Evolutionary conservation across 2,113 vertebrate species (phyloP).

Genomic region (Burhinus oedicnemus): DNA sequence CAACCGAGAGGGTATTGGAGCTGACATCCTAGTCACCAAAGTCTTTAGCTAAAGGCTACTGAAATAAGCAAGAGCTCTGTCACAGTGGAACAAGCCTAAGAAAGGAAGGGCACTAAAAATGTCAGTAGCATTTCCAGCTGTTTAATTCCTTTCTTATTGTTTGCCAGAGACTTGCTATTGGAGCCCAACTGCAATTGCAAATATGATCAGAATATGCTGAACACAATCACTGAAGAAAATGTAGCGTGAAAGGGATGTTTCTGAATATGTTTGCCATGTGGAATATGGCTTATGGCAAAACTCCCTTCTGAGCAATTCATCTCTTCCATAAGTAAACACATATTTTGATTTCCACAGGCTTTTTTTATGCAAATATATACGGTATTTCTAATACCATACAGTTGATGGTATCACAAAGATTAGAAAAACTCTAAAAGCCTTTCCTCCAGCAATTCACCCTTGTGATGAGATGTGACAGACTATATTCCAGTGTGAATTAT

Average conservation of each 20-base stretch:
- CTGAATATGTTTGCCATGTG: background rate
- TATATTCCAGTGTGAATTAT: background rate
- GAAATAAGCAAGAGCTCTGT: background rate
- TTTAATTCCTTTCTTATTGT: background rate
- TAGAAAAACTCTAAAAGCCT: conserved; percentile 16
- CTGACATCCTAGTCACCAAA: background rate
- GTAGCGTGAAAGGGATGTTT: background rate
- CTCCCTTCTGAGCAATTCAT: background rate
- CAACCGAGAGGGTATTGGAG: background rate
- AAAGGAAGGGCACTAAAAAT: background rate
- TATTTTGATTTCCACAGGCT: background rate
- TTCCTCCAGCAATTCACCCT: conserved; percentile 7
- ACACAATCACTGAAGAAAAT: background rate
- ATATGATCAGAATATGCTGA: background rate
- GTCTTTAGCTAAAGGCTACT: background rate
- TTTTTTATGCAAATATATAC: background rate
- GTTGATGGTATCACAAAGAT: background rate
- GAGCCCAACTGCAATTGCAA: background rate
- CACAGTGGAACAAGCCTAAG: background rate
- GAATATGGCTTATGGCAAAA: background rate
- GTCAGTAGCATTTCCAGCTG: background rate
- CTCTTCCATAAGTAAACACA: background rate
- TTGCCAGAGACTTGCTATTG: background rate
- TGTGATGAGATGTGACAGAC: conserved; percentile 15
- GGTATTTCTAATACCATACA: background rate